Evolutionary conservation across 2,113 vertebrate genomes (phyloP), one percentile per base, ranked within the genome.

Genomic region (Aegotheles bennettii): DNA sequence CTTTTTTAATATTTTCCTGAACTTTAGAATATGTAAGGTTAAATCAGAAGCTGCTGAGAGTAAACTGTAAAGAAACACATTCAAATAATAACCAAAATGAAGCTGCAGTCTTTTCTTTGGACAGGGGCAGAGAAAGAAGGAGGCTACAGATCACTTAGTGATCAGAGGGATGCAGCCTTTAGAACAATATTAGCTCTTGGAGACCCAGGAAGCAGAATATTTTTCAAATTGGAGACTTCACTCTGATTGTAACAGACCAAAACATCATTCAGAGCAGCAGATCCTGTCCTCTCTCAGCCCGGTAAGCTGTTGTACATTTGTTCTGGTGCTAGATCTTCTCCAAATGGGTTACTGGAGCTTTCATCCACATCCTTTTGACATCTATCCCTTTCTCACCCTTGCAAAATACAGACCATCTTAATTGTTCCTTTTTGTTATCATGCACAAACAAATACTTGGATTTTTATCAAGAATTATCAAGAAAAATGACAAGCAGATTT

Each of bases 191-290:
- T 83, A 88, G 85, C 79, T 93, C 65, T 75, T 83, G 73, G 89
- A 94, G 81, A 94, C 40, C 84, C 36, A 42, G 84, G 84, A 82
- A 95, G 84, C 78, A 91, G 87, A 94, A 87, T 87, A 74, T 96
- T 96, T 94, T 87, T 79, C 81, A 60, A 61, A 76, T 63, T 56
- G 84, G 85, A 89, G 95, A 74, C 47, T 84, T 89, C 36, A 60
- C 65, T 89, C 48, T 69, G 36, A 73, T 84, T 9, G 0, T 61
- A 92, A 79, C n/a, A 94, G 74, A 89, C 76, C 57, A 89, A 89
- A 89, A 74, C 84, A 42, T 53, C 70, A 4, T 61, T 79, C 61
- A 82, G 94, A 85, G 31, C 70, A 87, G 77, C 93, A 95, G 87
- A 94, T 85, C 69, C 74, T 19, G 2, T 93, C 48, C 61, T 92